Evolutionary conservation across 2,797 vertebrate genomes (phyloP).

Genomic region (Harpagifer antarcticus): DNA sequence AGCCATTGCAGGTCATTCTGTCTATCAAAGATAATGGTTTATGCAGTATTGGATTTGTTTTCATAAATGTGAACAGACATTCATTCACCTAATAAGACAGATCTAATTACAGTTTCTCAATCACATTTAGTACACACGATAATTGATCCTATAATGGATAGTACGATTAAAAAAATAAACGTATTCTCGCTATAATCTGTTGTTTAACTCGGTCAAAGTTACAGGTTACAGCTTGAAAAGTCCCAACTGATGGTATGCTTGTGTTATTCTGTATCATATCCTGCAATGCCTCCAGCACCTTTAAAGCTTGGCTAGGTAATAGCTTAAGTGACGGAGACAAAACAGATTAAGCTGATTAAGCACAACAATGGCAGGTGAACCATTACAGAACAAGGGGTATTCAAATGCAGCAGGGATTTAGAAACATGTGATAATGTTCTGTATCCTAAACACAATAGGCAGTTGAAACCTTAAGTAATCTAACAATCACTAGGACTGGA

Average conservation of each 20-base stretch:
- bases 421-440: constrained; percentile 3
- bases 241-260: neutral
- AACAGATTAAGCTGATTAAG: constrained; percentile 29
- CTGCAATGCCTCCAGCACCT: constrained; percentile 4
- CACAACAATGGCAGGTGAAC: constrained; percentile 34
- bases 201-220: neutral
- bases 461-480: constrained; percentile 1
- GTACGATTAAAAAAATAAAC: too few relatives aligned
- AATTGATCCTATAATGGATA: too few relatives aligned
- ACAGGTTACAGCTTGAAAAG: constrained; percentile 5
- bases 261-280: neutral
- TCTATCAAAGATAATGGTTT: constrained; percentile 1
- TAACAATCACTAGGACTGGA: neutral
- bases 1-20: neutral
- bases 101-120: too few relatives aligned
- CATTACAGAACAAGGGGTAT: constrained; percentile 22
- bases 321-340: constrained; percentile 20
- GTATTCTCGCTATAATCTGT: neutral
- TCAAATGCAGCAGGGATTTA: constrained; percentile 24
- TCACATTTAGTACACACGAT: too few relatives aligned
- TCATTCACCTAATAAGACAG: neutral
- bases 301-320: constrained; percentile 13
- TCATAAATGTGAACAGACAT: neutral
- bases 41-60: constrained; percentile 1
- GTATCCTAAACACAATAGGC: neutral